phyloP scores from a whole-genome alignment of 2,797 vertebrate species.

The Lophotriccus pileatus region DNA sequence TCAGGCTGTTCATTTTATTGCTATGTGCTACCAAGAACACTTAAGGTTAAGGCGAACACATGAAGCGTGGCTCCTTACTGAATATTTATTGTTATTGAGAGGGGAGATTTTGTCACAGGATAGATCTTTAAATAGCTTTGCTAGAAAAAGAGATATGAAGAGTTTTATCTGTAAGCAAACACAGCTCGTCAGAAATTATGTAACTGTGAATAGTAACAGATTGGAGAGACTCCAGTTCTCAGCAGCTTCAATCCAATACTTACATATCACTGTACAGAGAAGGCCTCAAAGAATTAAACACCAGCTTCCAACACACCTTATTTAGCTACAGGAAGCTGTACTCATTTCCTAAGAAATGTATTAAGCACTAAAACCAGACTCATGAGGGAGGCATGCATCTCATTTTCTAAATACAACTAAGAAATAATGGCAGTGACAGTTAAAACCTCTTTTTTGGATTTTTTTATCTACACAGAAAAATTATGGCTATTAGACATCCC shows the following conservation, averaged over 20 bases:
- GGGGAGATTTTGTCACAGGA: not conserved
- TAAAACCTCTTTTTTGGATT: not conserved
- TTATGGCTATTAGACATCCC: not conserved
- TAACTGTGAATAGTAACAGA: not conserved
- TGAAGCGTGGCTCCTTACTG: not conserved
- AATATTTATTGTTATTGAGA: not conserved
- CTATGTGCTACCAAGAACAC: not conserved
- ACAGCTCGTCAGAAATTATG: not conserved
- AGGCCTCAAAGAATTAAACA: not conserved
- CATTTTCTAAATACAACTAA: not conserved
- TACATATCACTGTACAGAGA: not conserved
- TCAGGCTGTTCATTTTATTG: constrained; percentile 35
- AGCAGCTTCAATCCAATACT: not conserved
- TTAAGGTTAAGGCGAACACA: not conserved
- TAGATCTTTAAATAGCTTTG: not conserved
- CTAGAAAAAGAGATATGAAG: not conserved
- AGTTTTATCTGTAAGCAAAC: not conserved
- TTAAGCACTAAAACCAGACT: not conserved
- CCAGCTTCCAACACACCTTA: not conserved
- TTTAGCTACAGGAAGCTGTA: not conserved
- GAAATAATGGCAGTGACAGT: not conserved
- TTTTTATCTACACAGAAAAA: not conserved
- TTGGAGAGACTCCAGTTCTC: not conserved
- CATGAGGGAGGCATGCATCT: not conserved
- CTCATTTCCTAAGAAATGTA: not conserved